Evolutionary conservation across 2,113 vertebrate genomes (phyloP).

Genomic region (Sylvia atricapilla): DNA sequence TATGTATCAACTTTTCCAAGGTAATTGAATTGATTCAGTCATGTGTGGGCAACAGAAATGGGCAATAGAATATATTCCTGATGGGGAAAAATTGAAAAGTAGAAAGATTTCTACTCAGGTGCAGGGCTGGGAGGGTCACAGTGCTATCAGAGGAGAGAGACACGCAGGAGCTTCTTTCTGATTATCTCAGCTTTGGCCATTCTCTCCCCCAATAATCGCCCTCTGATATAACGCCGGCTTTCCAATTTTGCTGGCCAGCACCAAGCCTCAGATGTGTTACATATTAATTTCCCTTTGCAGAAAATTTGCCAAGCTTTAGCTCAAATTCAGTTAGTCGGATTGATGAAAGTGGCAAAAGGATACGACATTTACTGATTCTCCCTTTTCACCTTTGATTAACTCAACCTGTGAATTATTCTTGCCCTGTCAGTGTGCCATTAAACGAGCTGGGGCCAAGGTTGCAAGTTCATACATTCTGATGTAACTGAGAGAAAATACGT

Average conservation of each 20-base stretch:
- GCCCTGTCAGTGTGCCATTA: conserved; percentile 89
- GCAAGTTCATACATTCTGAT: conserved; percentile 70
- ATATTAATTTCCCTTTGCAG: conserved; percentile 96
- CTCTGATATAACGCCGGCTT: conserved; percentile 80
- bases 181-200: conserved; percentile 84
- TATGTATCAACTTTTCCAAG: conserved; percentile 89
- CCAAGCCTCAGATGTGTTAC: conserved; percentile 91
- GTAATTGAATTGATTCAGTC: conserved; percentile 99
- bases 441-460: conserved; percentile 68
- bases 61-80: conserved; percentile 86
- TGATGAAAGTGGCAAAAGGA: conserved; percentile 99
- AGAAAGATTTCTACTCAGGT: conserved; percentile 69
- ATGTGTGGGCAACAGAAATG: conserved; percentile 88
- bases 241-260: conserved; percentile 82
- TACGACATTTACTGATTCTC: conserved; percentile 96
- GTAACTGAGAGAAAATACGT: conserved; percentile 62
- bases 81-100: conserved; percentile 87
- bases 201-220: conserved; percentile 85
- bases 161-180: conserved; percentile 85
- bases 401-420: conserved; percentile 84
- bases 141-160: conserved; percentile 79
- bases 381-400: conserved; percentile 99
- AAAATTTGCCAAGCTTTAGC: conserved; percentile 87
- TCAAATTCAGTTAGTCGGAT: conserved; percentile 98
- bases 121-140: conserved; percentile 63